These are phyloP conservation scores for Scortum barcoo DNA, from an alignment of 2,113 vertebrate species.

Conservation along the genomic window DNA sequence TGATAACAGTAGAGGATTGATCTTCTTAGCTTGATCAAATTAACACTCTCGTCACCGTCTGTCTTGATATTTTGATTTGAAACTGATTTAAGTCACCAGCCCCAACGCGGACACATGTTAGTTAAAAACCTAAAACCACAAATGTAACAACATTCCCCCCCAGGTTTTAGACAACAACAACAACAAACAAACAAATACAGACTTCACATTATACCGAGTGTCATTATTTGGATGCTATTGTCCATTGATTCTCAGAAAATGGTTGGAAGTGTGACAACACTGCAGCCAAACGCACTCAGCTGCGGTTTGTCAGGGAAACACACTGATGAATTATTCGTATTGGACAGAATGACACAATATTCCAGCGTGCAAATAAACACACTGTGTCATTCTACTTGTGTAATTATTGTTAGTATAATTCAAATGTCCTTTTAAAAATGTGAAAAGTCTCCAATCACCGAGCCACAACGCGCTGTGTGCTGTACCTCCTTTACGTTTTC, in stretches of 20 bases:
- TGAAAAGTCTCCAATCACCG: background rate
- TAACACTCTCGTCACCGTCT: background rate
- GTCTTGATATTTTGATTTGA: conserved; percentile 7
- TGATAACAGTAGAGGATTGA: background rate
- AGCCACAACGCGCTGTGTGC: background rate
- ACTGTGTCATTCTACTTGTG: background rate
- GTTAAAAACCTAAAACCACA: background rate
- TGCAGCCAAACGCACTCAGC: conserved; percentile 27
- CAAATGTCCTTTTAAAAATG: background rate
- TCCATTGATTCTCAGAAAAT: background rate
- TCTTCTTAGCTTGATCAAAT: background rate
- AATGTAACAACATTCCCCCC: background rate
- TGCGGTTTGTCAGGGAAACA: conserved; percentile 17
- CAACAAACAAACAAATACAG: background rate
- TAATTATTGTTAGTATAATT: background rate
- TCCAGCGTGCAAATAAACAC: background rate
- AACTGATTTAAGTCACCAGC: background rate
- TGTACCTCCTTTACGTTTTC: background rate
- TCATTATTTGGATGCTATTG: background rate
- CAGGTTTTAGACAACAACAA: background rate
- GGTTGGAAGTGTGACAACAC: background rate
- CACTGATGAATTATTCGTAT: conserved; percentile 40
- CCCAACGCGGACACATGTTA: background rate
- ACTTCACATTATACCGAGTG: background rate
- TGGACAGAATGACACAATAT: conserved; percentile 7